Evolutionary conservation across 2,113 vertebrate species (phyloP).

Genomic region (Thunnus thynnus): DNA sequence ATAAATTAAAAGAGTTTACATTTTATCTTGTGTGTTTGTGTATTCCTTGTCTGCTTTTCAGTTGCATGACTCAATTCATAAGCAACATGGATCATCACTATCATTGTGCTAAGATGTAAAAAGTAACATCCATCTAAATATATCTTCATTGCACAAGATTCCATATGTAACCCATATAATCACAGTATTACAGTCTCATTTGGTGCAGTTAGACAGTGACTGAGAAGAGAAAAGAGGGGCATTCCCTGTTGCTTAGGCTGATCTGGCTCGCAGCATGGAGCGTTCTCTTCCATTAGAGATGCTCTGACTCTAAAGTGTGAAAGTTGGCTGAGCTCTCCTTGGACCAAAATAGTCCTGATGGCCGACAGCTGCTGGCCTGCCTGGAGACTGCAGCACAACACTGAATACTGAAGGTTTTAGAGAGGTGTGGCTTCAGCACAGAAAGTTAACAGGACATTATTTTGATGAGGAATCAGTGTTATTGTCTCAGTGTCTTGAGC

Average conservation of each 20-base stretch:
- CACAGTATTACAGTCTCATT: background rate
- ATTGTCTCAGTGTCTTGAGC: too few relatives aligned
- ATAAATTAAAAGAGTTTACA: slow-evolving; percentile 80
- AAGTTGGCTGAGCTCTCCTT: slow-evolving; percentile 69
- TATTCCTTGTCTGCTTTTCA: slow-evolving; percentile 28
- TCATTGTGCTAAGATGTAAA: background rate
- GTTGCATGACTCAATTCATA: background rate
- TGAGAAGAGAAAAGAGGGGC: background rate
- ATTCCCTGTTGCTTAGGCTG: slow-evolving; percentile 12
- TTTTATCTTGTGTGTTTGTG: slow-evolving; percentile 29
- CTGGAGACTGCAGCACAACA: slow-evolving; percentile 44
- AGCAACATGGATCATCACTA: background rate
- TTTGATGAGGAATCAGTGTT: background rate
- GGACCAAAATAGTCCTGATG: slow-evolving; percentile 75
- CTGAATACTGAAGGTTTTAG: background rate
- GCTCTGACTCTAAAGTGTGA: slow-evolving; percentile 62
- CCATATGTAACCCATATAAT: background rate
- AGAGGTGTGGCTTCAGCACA: background rate
- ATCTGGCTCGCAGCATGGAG: background rate
- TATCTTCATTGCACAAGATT: background rate
- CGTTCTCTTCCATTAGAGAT: slow-evolving; percentile 58
- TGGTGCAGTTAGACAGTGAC: background rate
- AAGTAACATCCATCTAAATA: background rate
- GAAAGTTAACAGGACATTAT: background rate
- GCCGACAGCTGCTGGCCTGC: slow-evolving; percentile 72